Evolutionary conservation across 2,888 invertebrate genomes (phyloP), one percentile per base, ranked within the genome.

Genomic region (Coelopa pilipes): DNA sequence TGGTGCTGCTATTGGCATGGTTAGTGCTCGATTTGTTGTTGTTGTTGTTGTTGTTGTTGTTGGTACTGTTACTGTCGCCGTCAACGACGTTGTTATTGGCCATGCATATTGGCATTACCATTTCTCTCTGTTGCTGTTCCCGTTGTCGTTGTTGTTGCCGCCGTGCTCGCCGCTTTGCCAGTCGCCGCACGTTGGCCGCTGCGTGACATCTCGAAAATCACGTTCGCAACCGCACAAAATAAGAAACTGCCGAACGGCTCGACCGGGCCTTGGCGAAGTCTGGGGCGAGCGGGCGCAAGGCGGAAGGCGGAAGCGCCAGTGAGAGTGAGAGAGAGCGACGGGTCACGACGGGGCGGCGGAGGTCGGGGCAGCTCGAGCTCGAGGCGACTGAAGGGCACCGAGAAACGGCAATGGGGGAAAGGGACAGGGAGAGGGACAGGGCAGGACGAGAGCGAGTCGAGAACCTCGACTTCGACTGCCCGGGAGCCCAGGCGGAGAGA

Each of bases 131-230:
- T 65, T 47, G 47, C 1, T 47, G 2, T 5, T 53, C 53, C 15
- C 9, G 10, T n/a, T 24, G 60, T 74, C 73, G 24, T 34, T 69
- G 69, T 45, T 55, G 65, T 49, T 65, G 72, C 57, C 57, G 59
- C 73, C 73, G 73, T 80, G 73, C 70, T 24, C 17, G 13, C 19
- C 46, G n/a, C 60, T 60, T 53, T 70, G 49, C 47, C 21, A 74
- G 46, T 70, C 74, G 55, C 47, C 46, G 50, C 76, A 74, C 75
- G 75, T 76, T 73, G 71, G 21, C 63, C 76, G 76, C 81, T 80
- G 81, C 83, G 84, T 84, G 83, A 84, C 84, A 83, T 82, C 82
- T 82, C 76, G 60, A 79, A 82, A 81, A 83, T 84, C 85, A 84
- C 84, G 84, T 84, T 81, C 79, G n/a, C 50, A 80, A 78, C 78